These are phyloP conservation scores for Carollia perspicillata DNA, from an alignment of 2,113 vertebrate species.

Conservation along the genomic window DNA sequence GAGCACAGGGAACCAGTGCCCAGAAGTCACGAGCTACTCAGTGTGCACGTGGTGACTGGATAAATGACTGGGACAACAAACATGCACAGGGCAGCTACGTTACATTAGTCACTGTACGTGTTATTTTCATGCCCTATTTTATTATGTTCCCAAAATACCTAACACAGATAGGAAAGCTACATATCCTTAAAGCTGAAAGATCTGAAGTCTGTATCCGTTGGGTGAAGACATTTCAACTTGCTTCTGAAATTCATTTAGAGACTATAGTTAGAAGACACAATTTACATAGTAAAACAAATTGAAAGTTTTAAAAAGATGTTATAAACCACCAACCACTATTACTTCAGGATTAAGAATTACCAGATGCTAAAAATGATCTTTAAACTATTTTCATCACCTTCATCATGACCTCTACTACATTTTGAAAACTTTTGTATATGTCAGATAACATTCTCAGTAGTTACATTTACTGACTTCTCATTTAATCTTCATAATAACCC, in stretches of 20 bases:
- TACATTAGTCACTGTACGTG: not conserved
- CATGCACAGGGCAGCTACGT: not conserved
- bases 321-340: not conserved
- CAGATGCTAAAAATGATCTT: not conserved
- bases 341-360: not conserved
- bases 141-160: not conserved
- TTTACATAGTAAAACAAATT: not conserved
- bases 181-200: not conserved
- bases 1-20: not conserved
- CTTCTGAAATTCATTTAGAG: constrained; percentile 22
- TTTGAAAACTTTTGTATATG: not conserved
- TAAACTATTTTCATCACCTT: not conserved
- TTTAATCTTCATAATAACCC: not conserved
- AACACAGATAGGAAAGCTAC: not conserved
- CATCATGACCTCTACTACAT: not conserved
- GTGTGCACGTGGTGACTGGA: not conserved
- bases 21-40: not conserved
- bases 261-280: not conserved
- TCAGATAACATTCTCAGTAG: not conserved
- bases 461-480: not conserved
- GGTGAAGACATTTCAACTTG: not conserved
- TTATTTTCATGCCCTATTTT: not conserved
- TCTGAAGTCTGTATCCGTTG: not conserved
- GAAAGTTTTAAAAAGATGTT: not conserved
- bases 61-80: not conserved